phyloP scores from a whole-genome alignment of 2,113 vertebrate species.

The Eidolon helvum region DNA sequence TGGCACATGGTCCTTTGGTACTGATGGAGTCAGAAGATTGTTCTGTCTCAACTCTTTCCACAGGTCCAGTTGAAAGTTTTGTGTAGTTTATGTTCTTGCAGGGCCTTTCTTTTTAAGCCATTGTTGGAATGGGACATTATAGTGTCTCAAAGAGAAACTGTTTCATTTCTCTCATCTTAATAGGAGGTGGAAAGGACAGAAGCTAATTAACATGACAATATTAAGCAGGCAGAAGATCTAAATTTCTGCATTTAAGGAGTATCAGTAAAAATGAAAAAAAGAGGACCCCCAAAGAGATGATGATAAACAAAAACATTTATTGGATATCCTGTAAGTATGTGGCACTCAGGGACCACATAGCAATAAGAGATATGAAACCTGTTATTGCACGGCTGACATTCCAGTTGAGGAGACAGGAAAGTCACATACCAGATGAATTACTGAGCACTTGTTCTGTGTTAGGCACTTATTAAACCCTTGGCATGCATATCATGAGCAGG shows the following conservation, averaged over 20 bases:
- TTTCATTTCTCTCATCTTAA: neutral
- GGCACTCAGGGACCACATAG: neutral
- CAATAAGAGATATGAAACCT: neutral
- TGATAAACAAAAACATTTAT: neutral
- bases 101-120: neutral
- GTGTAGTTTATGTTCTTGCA: neutral
- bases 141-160: neutral
- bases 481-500: neutral
- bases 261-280: neutral
- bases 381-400: neutral
- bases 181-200: neutral
- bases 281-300: neutral
- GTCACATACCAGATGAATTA: neutral
- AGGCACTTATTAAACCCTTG: neutral
- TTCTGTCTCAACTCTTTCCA: neutral
- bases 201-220: neutral
- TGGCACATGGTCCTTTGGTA: neutral
- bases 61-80: neutral
- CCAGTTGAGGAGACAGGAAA: neutral
- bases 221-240: neutral
- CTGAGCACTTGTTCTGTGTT: neutral
- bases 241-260: neutral
- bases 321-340: neutral
- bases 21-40: neutral
- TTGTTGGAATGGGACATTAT: neutral